Percentiles rank a stretch among this genome's conserved stretches.
These are phyloP conservation scores for Dicerorhinus sumatrensis DNA, from an alignment of 2,113 vertebrate genomes.

Conservation along the genomic window DNA sequence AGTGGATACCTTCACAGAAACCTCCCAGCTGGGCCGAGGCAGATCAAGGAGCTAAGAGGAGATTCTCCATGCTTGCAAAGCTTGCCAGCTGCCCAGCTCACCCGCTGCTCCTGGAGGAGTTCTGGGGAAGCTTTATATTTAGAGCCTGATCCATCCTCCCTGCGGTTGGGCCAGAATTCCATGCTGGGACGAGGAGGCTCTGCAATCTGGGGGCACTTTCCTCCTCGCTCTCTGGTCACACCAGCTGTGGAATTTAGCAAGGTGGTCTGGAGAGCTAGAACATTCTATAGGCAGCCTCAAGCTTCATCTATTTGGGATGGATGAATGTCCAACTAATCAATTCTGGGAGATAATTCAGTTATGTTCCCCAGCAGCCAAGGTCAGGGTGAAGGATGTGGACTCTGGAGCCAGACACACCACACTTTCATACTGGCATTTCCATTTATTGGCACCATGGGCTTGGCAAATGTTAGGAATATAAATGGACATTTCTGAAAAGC, in stretches of 20 bases:
- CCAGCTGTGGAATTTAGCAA: not conserved
- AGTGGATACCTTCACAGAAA: not conserved
- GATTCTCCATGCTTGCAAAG: not conserved
- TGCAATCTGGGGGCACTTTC: not conserved
- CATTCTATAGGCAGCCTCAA: not conserved
- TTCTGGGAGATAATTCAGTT: not conserved
- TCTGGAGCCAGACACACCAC: not conserved
- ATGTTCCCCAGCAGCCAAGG: not conserved
- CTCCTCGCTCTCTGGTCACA: not conserved
- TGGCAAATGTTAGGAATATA: not conserved
- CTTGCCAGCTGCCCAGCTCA: not conserved
- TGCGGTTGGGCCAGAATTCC: not conserved
- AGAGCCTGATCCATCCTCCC: not conserved
- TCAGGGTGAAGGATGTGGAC: not conserved
- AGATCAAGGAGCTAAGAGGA: not conserved
- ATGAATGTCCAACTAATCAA: not conserved
- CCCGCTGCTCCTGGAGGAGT: not conserved
- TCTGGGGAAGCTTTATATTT: not conserved
- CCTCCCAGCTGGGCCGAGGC: not conserved
- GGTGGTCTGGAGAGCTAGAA: not conserved
- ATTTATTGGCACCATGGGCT: not conserved
- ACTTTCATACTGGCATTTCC: not conserved
- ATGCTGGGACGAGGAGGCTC: not conserved
- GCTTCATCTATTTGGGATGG: not conserved
- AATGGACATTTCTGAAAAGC: not conserved